Evolutionary conservation across 2,888 invertebrate species (phyloP).

Genomic region (Spisula subtruncata): DNA sequence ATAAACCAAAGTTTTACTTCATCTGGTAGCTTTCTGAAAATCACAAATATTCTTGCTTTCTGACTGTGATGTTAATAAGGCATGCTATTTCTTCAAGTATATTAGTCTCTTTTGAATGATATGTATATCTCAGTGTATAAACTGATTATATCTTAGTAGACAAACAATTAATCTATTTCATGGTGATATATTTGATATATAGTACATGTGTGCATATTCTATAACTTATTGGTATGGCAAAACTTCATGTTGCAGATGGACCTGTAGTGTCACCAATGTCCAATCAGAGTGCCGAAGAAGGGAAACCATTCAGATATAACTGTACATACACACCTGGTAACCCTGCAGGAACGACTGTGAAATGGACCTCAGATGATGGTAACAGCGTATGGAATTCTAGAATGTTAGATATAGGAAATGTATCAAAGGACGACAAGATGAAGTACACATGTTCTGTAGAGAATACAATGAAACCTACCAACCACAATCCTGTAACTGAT

Average conservation of each 20-base stretch:
- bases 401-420: neutral
- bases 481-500: neutral
- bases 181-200: neutral
- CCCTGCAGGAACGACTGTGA: neutral
- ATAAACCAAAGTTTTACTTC: too few relatives aligned
- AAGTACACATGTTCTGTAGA: conserved; percentile 1
- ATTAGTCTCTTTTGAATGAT: neutral
- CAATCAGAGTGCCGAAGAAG: conserved; percentile 10
- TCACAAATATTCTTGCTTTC: too few relatives aligned
- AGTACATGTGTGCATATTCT: neutral
- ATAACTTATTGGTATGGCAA: too few relatives aligned
- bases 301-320: neutral
- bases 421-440: neutral
- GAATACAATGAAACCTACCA: neutral
- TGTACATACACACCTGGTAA: neutral
- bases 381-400: neutral
- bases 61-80: too few relatives aligned
- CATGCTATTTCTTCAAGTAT: too few relatives aligned
- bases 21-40: too few relatives aligned
- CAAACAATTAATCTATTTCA: neutral
- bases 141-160: neutral
- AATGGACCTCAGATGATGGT: neutral
- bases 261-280: neutral
- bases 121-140: neutral
- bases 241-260: neutral